These are phyloP conservation scores for Podarcis cretensis DNA, from an alignment of 2,113 vertebrate species.

Conservation along the genomic window DNA sequence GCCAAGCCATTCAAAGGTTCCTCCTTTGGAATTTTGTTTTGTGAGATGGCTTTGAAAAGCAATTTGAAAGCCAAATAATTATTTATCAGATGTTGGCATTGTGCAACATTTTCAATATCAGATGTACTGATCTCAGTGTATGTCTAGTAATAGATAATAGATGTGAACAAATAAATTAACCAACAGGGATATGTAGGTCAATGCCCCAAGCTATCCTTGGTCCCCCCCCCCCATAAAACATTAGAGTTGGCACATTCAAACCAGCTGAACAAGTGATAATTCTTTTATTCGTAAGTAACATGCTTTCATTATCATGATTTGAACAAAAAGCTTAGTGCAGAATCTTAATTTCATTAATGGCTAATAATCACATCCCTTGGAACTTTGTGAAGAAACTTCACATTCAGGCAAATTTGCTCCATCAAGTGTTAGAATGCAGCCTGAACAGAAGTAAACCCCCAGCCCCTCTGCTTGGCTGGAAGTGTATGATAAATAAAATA, in stretches of 20 bases:
- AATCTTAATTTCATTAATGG: background rate
- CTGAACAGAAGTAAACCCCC: background rate
- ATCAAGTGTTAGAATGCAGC: background rate
- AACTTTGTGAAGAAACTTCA: background rate
- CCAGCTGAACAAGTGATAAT: background rate
- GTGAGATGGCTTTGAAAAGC: background rate
- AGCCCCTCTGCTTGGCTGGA: background rate
- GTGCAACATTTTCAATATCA: background rate
- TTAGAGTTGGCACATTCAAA: background rate
- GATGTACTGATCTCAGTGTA: background rate
- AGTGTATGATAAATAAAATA: conserved; percentile 27
- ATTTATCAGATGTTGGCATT: background rate
- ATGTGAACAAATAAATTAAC: background rate
- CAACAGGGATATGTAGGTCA: background rate
- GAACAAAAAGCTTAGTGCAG: background rate
- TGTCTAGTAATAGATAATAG: background rate
- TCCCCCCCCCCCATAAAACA: background rate
- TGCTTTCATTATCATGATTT: background rate
- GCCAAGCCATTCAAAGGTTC: background rate
- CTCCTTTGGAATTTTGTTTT: background rate
- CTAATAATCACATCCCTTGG: background rate
- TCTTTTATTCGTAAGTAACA: background rate
- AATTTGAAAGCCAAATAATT: background rate
- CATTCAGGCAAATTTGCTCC: background rate
- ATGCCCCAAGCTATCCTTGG: background rate